Evolutionary conservation across 2,797 vertebrate genomes (phyloP), one percentile per base, ranked within the genome.

Genomic region (Hylomyscus alleni): DNA sequence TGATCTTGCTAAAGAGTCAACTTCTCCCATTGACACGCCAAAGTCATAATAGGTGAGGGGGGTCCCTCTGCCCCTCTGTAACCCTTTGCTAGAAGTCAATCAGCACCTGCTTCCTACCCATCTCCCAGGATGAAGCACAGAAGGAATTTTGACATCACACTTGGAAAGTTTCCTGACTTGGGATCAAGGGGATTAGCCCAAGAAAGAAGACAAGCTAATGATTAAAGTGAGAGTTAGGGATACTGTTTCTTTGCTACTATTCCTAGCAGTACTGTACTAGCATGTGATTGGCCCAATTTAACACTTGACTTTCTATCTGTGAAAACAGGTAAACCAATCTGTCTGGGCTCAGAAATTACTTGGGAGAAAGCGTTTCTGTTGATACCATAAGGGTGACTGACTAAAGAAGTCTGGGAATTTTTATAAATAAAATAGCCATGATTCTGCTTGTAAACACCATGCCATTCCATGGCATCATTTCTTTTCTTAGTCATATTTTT

Each of bases 201-300:
- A 97, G 95, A 97, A 97, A 97, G 91, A 95, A 75, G 67, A 94
- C 67, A 14, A 96, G 50, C 93, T 97, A 97, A 96, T 96, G 95
- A 97, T 96, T 98, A 97, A 97, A 97, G 94, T 77, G 80, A 94
- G 89, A 87, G 69, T 90, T 86, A 34, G 11, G 89, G 93, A 97
- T 96, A 89, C 94, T 76, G 80, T 97, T 97, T 97, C 95, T 54
- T 96, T 96, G 95, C 52, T 93, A 94, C 97, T 97, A 96, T 98
- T 98, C 78, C 92, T 96, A 97, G 97, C 92, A 96, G 65, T 96
- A 97, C 87, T 91, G 72, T 96, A 97, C 80, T 92, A 94, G 83
- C 87, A 90, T 6, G 0, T 93, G 94, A 96, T 96, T 91, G 96
- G 96, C 82, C 92, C 87, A 94, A 62, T 90, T 67, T 90, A 94